Percentiles rank a stretch among this genome's conserved stretches.
These are phyloP conservation scores for Drosophila ustulata DNA, from an alignment of 2,888 invertebrate species.

Conservation along the genomic window DNA sequence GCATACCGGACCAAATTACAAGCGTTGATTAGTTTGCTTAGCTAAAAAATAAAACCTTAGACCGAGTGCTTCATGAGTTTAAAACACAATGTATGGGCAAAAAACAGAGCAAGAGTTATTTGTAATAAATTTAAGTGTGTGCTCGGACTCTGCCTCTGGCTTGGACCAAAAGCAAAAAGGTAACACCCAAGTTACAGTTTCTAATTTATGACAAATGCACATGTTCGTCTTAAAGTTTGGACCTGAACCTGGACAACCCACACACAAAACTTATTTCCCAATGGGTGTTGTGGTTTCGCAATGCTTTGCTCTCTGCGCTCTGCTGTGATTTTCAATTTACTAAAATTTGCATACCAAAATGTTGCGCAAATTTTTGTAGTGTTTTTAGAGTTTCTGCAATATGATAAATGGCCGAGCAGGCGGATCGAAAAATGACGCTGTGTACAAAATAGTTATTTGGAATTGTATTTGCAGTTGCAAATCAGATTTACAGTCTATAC, in stretches of 20 bases:
- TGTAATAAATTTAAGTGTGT: conserved; percentile 75
- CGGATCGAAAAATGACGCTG: conserved; percentile 3
- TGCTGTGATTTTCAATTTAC: conserved; percentile 67
- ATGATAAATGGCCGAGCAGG: conserved; percentile 61
- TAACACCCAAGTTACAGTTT: conserved; percentile 70
- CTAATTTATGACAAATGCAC: conserved; percentile 80
- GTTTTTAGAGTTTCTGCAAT: conserved; percentile 36
- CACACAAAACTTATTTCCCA: conserved; percentile 63
- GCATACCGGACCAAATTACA: conserved; percentile 46
- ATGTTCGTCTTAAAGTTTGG: conserved; percentile 72
- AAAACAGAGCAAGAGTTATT: conserved; percentile 67
- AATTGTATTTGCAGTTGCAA: background rate
- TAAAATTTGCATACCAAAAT: conserved; percentile 71
- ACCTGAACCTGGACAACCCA: conserved; percentile 25
- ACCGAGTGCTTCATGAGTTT: conserved; percentile 19
- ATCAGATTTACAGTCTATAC: background rate
- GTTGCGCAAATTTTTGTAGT: conserved; percentile 55
- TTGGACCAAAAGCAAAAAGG: conserved; percentile 51
- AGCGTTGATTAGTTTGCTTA: conserved; percentile 75
- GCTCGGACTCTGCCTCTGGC: conserved; percentile 17
- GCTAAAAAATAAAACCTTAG: conserved; percentile 53
- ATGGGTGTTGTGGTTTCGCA: conserved; percentile 66
- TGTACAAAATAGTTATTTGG: background rate
- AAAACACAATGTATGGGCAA: conserved; percentile 24
- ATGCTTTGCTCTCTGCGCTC: conserved; percentile 42